Evolutionary conservation across 2,113 vertebrate genomes (phyloP).

Genomic region (Smithornis capensis): DNA sequence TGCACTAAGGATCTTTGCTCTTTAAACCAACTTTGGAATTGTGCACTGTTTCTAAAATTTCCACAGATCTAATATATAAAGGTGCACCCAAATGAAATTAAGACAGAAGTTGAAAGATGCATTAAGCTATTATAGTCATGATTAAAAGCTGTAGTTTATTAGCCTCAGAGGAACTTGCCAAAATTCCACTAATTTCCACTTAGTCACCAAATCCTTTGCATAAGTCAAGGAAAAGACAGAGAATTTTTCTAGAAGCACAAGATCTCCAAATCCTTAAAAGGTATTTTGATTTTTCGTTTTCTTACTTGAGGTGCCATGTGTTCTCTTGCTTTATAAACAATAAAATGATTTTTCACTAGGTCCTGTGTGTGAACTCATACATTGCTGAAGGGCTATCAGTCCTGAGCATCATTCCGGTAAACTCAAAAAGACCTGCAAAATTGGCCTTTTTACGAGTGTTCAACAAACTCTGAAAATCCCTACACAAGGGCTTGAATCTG

Average conservation of each 20-base stretch:
- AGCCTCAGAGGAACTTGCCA: not conserved
- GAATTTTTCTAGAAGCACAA: not conserved
- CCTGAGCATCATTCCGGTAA: not conserved
- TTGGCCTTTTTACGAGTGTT: not conserved
- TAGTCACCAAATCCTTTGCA: not conserved
- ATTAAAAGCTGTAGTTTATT: constrained; percentile 5
- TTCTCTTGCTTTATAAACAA: not conserved
- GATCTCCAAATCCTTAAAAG: not conserved
- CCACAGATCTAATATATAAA: not conserved
- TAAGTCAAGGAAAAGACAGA: not conserved
- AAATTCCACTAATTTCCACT: not conserved
- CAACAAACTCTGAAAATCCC: not conserved
- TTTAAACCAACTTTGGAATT: not conserved
- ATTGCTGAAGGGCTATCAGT: not conserved
- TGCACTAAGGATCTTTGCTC: not conserved
- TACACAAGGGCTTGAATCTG: not conserved
- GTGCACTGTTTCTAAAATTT: not conserved
- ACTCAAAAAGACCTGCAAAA: not conserved
- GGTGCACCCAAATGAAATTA: not conserved
- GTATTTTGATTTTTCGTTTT: not conserved
- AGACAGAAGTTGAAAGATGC: not conserved
- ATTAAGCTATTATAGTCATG: not conserved
- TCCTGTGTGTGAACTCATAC: not conserved
- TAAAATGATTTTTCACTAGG: not conserved
- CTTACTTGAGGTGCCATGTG: not conserved